A percentile compares a stretch with the other conserved stretches of the same genome.
phyloP scores from a whole-genome alignment of 2,113 vertebrate genomes.

The Amblyornis subalaris region DNA sequence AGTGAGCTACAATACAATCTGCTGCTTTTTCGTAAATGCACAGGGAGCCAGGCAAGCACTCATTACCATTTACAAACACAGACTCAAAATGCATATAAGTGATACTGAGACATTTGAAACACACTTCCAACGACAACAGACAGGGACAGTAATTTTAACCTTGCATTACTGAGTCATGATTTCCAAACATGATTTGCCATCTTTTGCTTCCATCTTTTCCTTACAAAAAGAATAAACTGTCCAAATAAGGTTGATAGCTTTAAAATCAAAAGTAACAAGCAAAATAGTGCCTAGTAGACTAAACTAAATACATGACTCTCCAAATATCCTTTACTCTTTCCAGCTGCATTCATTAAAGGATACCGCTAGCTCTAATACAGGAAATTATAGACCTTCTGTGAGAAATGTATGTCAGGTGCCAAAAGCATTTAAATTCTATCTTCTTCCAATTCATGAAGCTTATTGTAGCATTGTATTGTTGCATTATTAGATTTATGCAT shows the following conservation, averaged over 20 bases:
- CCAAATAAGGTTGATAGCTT: neutral
- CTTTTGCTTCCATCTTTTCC: neutral
- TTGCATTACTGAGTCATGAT: conserved; percentile 15
- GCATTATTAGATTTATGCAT: conserved; percentile 73
- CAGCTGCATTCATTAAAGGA: conserved; percentile 39
- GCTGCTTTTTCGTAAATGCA: neutral
- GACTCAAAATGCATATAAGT: neutral
- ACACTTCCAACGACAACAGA: neutral
- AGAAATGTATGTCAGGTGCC: conserved; percentile 65
- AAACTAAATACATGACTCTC: conserved; percentile 13
- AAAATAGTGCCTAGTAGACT: neutral
- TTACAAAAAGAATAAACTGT: neutral
- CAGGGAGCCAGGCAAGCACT: neutral
- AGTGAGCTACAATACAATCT: neutral
- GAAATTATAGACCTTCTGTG: conserved; percentile 68
- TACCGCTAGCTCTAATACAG: conserved; percentile 31
- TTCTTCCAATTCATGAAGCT: conserved; percentile 70
- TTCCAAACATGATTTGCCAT: neutral
- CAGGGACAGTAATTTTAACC: conserved; percentile 21
- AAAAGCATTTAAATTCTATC: conserved; percentile 71
- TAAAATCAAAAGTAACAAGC: conserved; percentile 38
- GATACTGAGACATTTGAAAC: conserved; percentile 5
- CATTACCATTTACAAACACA: conserved; percentile 37
- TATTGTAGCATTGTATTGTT: conserved; percentile 65
- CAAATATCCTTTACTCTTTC: conserved; percentile 15